Conservation (phyloP, 2,113 vertebrate species). For the Paradisaea rubra region DNA sequence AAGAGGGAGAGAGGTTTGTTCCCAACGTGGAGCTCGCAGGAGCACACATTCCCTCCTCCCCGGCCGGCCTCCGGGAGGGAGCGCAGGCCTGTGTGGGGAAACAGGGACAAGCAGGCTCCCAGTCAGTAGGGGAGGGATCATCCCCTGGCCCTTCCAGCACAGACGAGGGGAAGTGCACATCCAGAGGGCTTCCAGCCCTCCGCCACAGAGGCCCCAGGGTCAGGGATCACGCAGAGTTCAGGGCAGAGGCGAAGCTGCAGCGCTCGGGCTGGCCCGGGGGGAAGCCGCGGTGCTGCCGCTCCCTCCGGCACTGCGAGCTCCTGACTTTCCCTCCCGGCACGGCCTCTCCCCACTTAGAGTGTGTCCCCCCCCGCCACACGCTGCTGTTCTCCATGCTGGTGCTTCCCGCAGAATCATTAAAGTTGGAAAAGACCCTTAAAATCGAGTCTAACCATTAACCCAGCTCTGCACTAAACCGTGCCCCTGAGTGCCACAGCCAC, state of each 20-base stretch:
- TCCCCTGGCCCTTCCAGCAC: not conserved
- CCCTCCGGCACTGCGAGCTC: not conserved
- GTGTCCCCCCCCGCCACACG: not conserved
- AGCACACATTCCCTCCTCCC: fast-evolving
- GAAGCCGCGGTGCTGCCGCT: fast-evolving
- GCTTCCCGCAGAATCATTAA: not conserved
- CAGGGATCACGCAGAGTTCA: not conserved
- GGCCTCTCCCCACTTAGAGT: fast-evolving
- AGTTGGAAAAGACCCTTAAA: not conserved
- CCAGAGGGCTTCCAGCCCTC: not conserved
- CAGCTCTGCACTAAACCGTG: not conserved
- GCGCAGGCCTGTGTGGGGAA: fast-evolving
- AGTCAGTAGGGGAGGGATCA: fast-evolving
- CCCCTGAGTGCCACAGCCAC: not conserved
- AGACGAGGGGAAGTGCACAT: not conserved
- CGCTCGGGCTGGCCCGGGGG: fast-evolving
- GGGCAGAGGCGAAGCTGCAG: not conserved
- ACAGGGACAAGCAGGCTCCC: not conserved
- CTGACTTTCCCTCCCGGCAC: fast-evolving
- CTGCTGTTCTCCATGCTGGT: not conserved
- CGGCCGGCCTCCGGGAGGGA: not conserved
- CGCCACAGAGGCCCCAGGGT: not conserved
- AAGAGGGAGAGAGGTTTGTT: not conserved
- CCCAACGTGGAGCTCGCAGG: not conserved
- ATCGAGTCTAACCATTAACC: not conserved